Evolutionary conservation across 2,113 vertebrate species (phyloP).

Genomic region (Chaetodon auriga): DNA sequence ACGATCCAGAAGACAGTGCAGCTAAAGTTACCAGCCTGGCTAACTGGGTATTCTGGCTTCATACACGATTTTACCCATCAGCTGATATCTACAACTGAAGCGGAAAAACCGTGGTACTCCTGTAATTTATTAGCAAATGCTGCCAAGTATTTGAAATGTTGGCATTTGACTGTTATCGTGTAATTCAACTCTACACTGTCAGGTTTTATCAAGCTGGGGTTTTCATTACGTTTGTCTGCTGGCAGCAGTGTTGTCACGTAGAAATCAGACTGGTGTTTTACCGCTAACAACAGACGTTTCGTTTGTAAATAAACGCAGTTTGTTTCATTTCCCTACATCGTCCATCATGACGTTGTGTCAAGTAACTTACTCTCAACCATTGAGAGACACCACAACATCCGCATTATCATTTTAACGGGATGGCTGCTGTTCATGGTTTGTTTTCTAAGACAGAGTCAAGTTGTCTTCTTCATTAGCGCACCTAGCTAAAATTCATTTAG

Average conservation of each 20-base stretch:
- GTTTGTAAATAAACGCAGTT: constrained; percentile 22
- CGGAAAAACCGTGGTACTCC: neutral
- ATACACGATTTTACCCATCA: constrained; percentile 32
- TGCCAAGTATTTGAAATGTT: constrained; percentile 40
- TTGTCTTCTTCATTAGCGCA: neutral
- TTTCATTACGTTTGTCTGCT: constrained; percentile 33
- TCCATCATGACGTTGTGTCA: constrained; percentile 28
- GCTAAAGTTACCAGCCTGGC: constrained; percentile 59
- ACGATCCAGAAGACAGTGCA: constrained; percentile 51
- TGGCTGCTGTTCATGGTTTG: constrained; percentile 2
- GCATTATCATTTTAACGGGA: constrained; percentile 20
- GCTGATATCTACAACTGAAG: constrained; percentile 21
- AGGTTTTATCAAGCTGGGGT: constrained; percentile 19
- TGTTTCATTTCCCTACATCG: constrained; percentile 12
- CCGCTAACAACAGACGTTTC: constrained; percentile 7
- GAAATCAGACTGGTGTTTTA: constrained; percentile 2
- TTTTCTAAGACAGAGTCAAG: neutral
- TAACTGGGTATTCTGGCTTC: constrained; percentile 19
- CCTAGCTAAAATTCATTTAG: neutral
- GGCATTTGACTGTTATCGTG: constrained; percentile 12
- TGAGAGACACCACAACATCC: constrained; percentile 41
- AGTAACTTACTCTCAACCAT: constrained; percentile 2
- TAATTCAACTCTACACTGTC: neutral
- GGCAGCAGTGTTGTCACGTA: constrained; percentile 54
- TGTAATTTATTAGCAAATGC: constrained; percentile 11